Evolutionary conservation across 1,140 invertebrate genomes (phyloP).

Genomic region (Drosophila equinoxialis): DNA sequence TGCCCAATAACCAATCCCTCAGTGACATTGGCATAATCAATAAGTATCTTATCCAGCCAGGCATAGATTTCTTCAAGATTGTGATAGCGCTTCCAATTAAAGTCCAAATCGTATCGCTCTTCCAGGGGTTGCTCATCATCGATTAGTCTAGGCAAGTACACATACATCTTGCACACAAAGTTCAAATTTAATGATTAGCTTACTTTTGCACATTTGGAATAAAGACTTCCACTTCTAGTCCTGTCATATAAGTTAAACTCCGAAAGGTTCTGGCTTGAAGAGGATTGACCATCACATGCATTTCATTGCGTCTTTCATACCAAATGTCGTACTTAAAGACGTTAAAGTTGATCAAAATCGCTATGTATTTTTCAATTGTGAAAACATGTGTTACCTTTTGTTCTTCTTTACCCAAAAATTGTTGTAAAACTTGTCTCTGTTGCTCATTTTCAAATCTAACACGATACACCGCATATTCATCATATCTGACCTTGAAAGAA

Average conservation of each 20-base stretch:
- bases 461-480: slow-evolving; percentile 3
- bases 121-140: slow-evolving; percentile 57
- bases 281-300: slow-evolving; percentile 72
- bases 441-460: slow-evolving; percentile 4
- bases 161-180: neutral
- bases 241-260: slow-evolving; percentile 28
- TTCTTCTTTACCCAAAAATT: neutral
- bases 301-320: slow-evolving; percentile 48
- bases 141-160: slow-evolving; percentile 56
- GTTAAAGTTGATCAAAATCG: too few species aligned
- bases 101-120: slow-evolving; percentile 45
- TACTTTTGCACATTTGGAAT: slow-evolving; percentile 70
- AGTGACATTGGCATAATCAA: slow-evolving; percentile 65
- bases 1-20: slow-evolving; percentile 70
- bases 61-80: slow-evolving; percentile 83
- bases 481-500: neutral
- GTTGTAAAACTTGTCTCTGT: slow-evolving; percentile 1
- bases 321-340: slow-evolving; percentile 60
- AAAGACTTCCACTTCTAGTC: slow-evolving; percentile 46
- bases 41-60: slow-evolving; percentile 83
- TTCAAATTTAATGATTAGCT: neutral
- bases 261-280: slow-evolving; percentile 41
- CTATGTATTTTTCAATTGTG: neutral
- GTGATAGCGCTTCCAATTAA: slow-evolving; percentile 83
- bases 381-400: neutral